Evolutionary conservation across 2,888 invertebrate species (phyloP).

Genomic region (Tubulanus polymorphus): DNA sequence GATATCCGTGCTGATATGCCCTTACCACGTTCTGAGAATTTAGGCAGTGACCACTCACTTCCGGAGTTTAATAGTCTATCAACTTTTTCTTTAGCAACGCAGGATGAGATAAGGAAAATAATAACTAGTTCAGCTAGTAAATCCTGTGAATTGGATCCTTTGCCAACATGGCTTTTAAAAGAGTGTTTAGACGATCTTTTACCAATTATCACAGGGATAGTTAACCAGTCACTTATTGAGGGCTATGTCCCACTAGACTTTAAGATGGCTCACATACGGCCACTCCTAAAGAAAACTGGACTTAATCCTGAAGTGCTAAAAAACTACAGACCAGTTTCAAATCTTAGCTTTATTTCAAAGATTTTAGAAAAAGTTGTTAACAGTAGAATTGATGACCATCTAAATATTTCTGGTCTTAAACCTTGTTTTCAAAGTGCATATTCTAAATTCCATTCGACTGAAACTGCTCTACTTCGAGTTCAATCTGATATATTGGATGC

Average conservation of each 20-base stretch:
- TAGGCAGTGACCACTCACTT: too few species aligned
- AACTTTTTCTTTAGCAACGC: too few species aligned
- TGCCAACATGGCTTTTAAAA: too few species aligned
- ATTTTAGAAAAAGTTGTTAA: conserved; percentile 3
- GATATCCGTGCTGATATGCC: too few species aligned
- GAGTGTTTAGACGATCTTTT: too few species aligned
- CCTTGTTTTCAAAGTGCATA: not conserved
- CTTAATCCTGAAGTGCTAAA: conserved; percentile 1
- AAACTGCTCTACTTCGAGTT: not conserved
- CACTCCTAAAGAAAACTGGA: conserved; percentile 1
- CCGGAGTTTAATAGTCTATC: too few species aligned
- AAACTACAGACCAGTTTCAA: conserved; percentile 6
- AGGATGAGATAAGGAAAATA: too few species aligned
- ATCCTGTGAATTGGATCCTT: too few species aligned
- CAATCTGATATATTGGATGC: not conserved
- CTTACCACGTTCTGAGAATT: too few species aligned
- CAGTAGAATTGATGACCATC: not conserved
- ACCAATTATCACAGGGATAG: too few species aligned
- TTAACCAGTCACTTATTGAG: not conserved
- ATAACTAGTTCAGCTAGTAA: too few species aligned
- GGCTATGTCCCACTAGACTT: not conserved
- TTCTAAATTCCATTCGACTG: not conserved
- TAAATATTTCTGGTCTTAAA: not conserved
- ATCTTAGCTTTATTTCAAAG: conserved; percentile 2
- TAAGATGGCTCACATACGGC: not conserved